Conservation (phyloP, 2,888 invertebrate genomes). For the Lamellibrachia satsuma region DNA sequence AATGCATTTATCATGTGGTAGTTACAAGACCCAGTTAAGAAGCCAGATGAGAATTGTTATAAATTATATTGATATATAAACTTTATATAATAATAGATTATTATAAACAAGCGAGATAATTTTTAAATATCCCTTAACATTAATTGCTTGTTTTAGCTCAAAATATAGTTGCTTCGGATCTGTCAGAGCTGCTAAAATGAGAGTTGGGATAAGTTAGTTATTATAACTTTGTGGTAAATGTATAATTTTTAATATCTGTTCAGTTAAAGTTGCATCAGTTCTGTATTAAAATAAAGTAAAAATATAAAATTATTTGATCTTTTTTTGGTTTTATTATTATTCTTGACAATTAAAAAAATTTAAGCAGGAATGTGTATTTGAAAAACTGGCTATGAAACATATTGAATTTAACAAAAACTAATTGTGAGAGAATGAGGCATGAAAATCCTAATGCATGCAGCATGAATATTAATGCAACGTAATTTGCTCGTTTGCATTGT, state of each 20-base stretch:
- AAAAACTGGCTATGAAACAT: neutral
- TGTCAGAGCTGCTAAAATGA: no score
- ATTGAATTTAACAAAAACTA: neutral
- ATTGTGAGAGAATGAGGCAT: neutral
- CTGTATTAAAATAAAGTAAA: neutral
- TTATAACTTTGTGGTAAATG: neutral
- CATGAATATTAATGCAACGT: neutral
- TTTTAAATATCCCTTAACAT: no score
- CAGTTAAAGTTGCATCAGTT: neutral
- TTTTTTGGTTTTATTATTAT: neutral
- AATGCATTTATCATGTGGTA: no score
- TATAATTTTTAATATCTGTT: neutral
- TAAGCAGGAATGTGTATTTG: neutral
- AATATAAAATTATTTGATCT: neutral
- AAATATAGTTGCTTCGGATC: no score
- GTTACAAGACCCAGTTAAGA: constrained; percentile 17
- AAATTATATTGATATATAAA: neutral
- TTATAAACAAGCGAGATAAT: no score
- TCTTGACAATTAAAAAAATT: neutral
- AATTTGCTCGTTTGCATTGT: constrained; percentile 6
- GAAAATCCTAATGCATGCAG: neutral
- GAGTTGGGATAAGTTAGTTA: neutral
- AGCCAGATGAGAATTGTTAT: neutral
- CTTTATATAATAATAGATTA: no score
- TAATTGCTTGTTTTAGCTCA: no score